Conservation (phyloP, 2,888 invertebrate genomes). For the Adelphocoris suturalis region DNA sequence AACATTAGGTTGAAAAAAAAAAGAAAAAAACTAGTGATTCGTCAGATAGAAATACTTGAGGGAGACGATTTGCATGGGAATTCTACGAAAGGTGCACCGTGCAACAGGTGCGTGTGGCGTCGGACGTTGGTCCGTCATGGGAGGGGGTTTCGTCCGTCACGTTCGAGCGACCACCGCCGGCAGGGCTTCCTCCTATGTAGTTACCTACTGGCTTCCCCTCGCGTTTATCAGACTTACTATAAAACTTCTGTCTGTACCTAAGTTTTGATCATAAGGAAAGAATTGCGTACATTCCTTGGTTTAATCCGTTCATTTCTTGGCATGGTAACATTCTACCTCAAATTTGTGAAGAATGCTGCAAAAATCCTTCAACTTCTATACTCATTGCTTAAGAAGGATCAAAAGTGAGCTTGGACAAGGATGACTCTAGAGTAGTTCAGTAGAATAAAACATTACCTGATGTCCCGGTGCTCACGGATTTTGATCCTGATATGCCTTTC, state of each 20-base stretch:
- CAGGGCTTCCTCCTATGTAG: background rate
- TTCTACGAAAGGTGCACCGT: background rate
- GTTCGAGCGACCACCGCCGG: constrained; percentile 11
- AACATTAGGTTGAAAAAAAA: no score
- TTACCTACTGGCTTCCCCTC: no score
- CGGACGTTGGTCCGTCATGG: background rate
- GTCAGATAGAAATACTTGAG: no score
- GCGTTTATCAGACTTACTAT: background rate
- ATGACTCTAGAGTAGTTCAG: constrained; percentile 49
- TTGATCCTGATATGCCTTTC: background rate
- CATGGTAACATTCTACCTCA: constrained; percentile 77
- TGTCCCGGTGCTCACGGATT: constrained; percentile 62
- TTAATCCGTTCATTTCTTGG: constrained; percentile 75
- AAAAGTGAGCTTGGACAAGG: constrained; percentile 44
- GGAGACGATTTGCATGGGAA: background rate
- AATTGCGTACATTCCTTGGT: no score
- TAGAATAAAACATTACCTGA: constrained; percentile 50
- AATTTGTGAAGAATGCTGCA: constrained; percentile 75
- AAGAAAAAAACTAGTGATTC: no score
- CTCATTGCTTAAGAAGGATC: constrained; percentile 46
- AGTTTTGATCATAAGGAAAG: no score
- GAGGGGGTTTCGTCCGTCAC: background rate
- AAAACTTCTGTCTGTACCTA: no score
- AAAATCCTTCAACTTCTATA: constrained; percentile 64
- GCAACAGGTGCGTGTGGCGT: background rate